Conservation (phyloP, 1,140 invertebrate species). For the Riptortus pedestris region DNA sequence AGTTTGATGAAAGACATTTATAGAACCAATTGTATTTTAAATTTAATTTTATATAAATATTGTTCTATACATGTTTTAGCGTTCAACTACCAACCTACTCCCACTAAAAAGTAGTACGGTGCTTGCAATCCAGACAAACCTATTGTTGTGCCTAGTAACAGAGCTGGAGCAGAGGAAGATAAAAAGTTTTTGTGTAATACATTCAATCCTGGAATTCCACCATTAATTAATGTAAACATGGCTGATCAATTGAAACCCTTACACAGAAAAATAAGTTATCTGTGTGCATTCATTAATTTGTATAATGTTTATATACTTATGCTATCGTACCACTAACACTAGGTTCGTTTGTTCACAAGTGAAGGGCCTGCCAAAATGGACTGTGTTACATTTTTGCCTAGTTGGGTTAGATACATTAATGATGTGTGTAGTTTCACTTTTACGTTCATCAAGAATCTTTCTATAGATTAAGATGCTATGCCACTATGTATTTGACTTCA, state of each 20-base stretch:
- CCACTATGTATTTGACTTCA: no score
- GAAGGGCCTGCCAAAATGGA: no score
- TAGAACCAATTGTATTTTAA: no score
- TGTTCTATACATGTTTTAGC: neutral
- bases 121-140: constrained; percentile 24
- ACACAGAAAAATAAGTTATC: constrained; percentile 16
- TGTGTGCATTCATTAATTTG: neutral
- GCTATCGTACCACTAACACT: no score
- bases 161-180: constrained; percentile 4
- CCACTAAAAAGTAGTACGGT: constrained; percentile 6
- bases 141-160: constrained; percentile 19
- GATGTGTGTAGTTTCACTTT: no score
- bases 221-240: constrained; percentile 5
- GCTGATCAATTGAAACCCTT: constrained; percentile 10
- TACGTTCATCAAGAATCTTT: no score
- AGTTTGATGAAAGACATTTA: no score
- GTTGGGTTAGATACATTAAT: no score
- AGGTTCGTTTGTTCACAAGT: no score
- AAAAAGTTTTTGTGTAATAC: constrained; percentile 1
- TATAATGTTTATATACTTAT: neutral
- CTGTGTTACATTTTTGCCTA: no score
- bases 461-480: no score
- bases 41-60: no score
- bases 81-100: neutral
- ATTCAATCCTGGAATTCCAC: neutral